A percentile compares a stretch with the other conserved stretches of the same genome.
These are phyloP conservation scores for Alentia gelatinosa DNA, from an alignment of 2,888 invertebrate genomes.

Conservation along the genomic window DNA sequence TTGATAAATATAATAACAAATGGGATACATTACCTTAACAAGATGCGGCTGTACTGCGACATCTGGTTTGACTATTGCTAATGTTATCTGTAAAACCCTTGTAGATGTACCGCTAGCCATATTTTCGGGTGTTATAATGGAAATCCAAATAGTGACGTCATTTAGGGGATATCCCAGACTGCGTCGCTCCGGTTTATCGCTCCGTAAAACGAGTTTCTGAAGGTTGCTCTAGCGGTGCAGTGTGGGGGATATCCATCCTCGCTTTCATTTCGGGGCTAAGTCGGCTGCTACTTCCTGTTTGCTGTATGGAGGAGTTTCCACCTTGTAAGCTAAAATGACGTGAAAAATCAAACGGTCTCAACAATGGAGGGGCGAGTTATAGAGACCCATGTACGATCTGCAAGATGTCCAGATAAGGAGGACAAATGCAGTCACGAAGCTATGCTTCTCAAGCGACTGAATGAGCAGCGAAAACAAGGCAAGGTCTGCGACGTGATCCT, in stretches of 20 bases:
- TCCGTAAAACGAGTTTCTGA: no score
- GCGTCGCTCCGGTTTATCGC: no score
- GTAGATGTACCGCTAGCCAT: neutral
- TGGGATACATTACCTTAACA: conserved; percentile 82
- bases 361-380: conserved; percentile 28
- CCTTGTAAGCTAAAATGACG: neutral
- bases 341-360: neutral
- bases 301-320: neutral
- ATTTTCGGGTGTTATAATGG: neutral
- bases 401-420: conserved; percentile 3
- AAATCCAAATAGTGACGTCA: no score
- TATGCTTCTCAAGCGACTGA: neutral
- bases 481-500: conserved; percentile 30
- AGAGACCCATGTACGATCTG: neutral
- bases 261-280: neutral
- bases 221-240: no score
- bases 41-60: conserved; percentile 89
- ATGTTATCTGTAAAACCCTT: conserved; percentile 85
- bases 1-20: no score
- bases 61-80: conserved; percentile 94
- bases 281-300: conserved; percentile 52
- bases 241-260: no score
- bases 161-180: neutral
- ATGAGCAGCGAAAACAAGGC: conserved; percentile 29
- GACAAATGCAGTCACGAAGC: neutral